Evolutionary conservation across 2,797 vertebrate genomes (phyloP).

Genomic region (Acipenser oxyrinchus): DNA sequence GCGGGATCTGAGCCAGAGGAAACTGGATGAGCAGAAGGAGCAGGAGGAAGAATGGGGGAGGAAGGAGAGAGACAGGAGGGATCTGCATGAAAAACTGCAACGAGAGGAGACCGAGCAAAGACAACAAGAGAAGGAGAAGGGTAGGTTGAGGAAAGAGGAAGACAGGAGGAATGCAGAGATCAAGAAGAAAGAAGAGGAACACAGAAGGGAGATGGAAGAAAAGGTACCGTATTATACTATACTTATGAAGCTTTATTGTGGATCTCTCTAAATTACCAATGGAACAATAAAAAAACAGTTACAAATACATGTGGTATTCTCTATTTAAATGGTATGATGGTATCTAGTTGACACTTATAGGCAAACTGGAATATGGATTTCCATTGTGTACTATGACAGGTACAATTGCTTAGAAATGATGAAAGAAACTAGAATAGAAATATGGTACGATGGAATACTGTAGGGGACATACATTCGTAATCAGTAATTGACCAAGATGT

Average conservation of each 20-base stretch:
- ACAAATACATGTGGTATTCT: background rate
- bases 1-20: constrained; percentile 9
- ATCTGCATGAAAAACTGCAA: constrained; percentile 23
- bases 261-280: background rate
- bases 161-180: constrained; percentile 27
- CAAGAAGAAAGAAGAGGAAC: constrained; percentile 26
- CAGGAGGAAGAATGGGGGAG: constrained; percentile 18
- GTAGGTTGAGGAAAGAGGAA: constrained; percentile 26
- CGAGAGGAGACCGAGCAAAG: constrained; percentile 8
- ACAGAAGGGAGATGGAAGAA: constrained; percentile 30
- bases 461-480: background rate
- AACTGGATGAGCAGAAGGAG: constrained; percentile 24
- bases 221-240: constrained; percentile 24
- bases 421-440: background rate
- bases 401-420: background rate
- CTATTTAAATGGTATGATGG: background rate
- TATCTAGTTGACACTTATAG: background rate
- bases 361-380: constrained; percentile 9
- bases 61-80: constrained; percentile 15
- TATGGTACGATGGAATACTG: background rate
- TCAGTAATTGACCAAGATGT: too few species aligned
- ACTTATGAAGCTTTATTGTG: constrained; percentile 21
- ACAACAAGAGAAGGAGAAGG: constrained; percentile 22
- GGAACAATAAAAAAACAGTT: background rate
- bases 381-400: background rate